Conservation (phyloP, 2,888 invertebrate genomes). For the Pteria penguin region DNA sequence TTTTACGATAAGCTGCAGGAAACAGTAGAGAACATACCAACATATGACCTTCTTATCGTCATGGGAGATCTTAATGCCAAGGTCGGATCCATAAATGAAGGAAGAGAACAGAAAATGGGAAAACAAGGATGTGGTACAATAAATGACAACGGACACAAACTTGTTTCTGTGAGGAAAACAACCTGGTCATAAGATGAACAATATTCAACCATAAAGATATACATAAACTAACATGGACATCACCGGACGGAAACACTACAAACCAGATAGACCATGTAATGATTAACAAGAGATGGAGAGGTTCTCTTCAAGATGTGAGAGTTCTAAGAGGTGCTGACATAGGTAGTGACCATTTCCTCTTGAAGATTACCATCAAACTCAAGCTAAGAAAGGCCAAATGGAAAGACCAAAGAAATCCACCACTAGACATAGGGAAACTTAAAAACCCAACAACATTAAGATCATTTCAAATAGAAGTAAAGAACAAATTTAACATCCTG, state of each 20-base stretch:
- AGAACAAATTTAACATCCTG: background rate
- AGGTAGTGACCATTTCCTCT: background rate
- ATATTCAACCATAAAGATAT: constrained; percentile 11
- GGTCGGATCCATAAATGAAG: constrained; percentile 10
- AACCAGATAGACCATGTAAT: constrained; percentile 17
- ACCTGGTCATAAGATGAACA: background rate
- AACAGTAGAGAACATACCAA: constrained; percentile 13
- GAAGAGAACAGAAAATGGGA: constrained; percentile 11
- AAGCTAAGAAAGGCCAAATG: constrained; percentile 21
- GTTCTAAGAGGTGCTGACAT: background rate
- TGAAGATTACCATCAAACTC: background rate
- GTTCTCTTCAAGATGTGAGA: background rate
- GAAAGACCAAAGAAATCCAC: background rate
- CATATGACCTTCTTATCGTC: constrained; percentile 14
- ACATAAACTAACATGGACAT: constrained; percentile 14
- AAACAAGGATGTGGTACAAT: constrained; percentile 8
- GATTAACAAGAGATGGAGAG: constrained; percentile 13
- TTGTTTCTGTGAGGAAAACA: constrained; percentile 9
- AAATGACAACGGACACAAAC: background rate
- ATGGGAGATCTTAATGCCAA: constrained; percentile 30
- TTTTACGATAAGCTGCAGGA: constrained; percentile 28
- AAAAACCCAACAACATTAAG: background rate
- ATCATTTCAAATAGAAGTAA: background rate
- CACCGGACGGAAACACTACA: background rate
- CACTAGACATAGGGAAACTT: background rate